Conservation (phyloP, 2,113 vertebrate genomes). For the Calidris pygmaea region DNA sequence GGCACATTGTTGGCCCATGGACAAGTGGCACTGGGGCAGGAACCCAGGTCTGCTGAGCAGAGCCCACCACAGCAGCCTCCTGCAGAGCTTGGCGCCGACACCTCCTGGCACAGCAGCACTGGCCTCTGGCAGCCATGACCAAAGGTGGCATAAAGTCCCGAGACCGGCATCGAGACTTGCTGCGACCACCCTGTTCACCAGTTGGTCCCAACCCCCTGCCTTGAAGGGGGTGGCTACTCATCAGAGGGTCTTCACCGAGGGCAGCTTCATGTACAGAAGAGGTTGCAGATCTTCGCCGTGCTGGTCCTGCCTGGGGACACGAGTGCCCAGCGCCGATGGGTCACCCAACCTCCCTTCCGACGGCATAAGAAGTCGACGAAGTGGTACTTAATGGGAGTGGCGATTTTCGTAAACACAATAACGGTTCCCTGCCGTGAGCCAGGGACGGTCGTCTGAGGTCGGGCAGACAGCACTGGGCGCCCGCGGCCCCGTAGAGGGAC, state of each 20-base stretch:
- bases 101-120: accelerated
- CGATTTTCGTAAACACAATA: too few relatives aligned
- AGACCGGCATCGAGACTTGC: accelerated
- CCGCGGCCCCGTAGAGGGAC: too few relatives aligned
- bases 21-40: too few relatives aligned
- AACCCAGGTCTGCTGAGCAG: neutral
- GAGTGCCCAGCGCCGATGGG: neutral
- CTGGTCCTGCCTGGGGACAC: neutral
- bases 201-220: accelerated
- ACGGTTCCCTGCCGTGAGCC: too few relatives aligned
- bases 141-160: accelerated
- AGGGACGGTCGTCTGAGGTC: too few relatives aligned
- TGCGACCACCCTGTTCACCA: accelerated
- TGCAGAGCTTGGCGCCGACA: accelerated
- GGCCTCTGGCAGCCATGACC: accelerated
- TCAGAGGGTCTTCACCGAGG: neutral
- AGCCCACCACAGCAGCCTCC: neutral
- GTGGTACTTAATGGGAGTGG: too few relatives aligned
- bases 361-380: too few relatives aligned
- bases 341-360: too few relatives aligned
- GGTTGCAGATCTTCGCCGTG: neutral
- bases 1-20: too few relatives aligned
- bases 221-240: neutral
- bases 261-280: accelerated
- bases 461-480: too few relatives aligned